phyloP scores from a whole-genome alignment of 2,797 vertebrate species.

The Melanotaenia pygmaea region DNA sequence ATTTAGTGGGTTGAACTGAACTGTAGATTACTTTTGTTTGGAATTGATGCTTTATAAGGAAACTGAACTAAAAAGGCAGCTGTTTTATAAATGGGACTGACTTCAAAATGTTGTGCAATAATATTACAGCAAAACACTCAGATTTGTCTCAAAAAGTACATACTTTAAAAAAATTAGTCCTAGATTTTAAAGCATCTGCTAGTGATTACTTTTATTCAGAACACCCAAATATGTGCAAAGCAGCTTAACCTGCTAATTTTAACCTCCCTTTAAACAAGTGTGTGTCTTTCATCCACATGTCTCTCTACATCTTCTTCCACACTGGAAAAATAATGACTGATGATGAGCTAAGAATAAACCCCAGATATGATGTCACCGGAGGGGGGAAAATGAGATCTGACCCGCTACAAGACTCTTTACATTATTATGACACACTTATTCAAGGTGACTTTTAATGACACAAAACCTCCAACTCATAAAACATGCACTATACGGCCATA shows the following conservation, averaged over 20 bases:
- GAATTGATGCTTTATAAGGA: not conserved
- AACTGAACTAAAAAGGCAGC: not conserved
- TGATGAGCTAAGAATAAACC: constrained; percentile 75
- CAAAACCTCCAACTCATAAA: constrained; percentile 42
- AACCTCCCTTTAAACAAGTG: constrained; percentile 11
- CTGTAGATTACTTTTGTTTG: not conserved
- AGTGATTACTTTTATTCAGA: constrained; percentile 19
- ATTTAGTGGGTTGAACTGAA: not conserved
- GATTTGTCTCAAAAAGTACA: not conserved
- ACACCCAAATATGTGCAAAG: not conserved
- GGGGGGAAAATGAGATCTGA: constrained; percentile 64
- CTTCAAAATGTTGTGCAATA: not conserved
- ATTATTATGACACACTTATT: constrained; percentile 78
- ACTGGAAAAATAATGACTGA: constrained; percentile 48
- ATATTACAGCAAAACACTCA: not conserved
- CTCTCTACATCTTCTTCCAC: constrained; percentile 41
- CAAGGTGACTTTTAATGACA: constrained; percentile 81
- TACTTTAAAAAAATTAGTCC: not conserved
- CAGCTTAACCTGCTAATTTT: not conserved
- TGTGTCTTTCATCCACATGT: constrained; percentile 49
- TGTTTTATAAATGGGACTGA: not conserved
- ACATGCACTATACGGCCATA: constrained; percentile 1
- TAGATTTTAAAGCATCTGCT: constrained; percentile 20
- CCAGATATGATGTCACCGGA: constrained; percentile 70
- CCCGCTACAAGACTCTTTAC: constrained; percentile 68